These are phyloP conservation scores for Brachypteracias leptosomus DNA, from an alignment of 2,113 vertebrate genomes.

Conservation along the genomic window DNA sequence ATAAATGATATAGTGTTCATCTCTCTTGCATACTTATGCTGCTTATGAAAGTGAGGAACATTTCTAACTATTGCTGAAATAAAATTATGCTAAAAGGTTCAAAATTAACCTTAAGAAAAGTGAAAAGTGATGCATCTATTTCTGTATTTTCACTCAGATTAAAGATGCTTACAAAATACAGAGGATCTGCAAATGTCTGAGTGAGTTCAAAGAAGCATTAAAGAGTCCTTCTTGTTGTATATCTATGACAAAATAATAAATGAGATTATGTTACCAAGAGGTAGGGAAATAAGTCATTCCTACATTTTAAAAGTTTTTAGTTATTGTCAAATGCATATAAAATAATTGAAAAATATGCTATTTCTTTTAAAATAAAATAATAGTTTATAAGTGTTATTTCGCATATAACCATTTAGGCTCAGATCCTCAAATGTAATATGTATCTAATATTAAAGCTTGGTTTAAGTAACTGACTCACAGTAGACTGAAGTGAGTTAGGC, in stretches of 20 bases:
- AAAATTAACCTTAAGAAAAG: conserved; percentile 14
- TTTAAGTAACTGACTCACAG: not conserved
- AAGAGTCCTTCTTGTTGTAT: not conserved
- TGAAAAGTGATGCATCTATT: not conserved
- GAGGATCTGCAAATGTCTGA: not conserved
- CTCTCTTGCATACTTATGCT: not conserved
- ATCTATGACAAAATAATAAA: not conserved
- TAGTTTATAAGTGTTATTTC: not conserved
- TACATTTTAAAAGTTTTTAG: not conserved
- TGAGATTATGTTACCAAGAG: not conserved
- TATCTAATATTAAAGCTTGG: not conserved
- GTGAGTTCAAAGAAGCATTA: not conserved
- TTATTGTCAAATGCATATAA: not conserved
- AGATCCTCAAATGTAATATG: not conserved
- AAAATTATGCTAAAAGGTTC: not conserved
- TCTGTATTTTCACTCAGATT: not conserved
- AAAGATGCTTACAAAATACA: not conserved
- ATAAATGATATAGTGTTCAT: not conserved
- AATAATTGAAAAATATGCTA: not conserved
- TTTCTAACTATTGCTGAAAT: conserved; percentile 9
- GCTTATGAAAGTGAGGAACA: not conserved
- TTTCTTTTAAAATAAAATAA: not conserved
- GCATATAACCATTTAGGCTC: not conserved
- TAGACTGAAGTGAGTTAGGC: not conserved
- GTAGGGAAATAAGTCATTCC: not conserved